Conservation (phyloP, 2,113 vertebrate genomes). For the Hydropotes inermis region DNA sequence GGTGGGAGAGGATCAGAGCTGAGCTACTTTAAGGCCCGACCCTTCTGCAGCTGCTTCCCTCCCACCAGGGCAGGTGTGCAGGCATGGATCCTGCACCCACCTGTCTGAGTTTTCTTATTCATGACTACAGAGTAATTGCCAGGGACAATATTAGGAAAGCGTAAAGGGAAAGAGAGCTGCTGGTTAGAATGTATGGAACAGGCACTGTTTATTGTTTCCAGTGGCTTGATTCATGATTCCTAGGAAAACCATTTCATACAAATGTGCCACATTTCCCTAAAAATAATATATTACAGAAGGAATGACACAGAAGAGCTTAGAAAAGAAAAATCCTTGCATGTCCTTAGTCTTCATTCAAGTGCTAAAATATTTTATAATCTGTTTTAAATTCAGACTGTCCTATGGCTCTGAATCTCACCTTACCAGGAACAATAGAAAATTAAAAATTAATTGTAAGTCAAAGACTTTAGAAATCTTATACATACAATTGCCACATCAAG, state of each 20-base stretch:
- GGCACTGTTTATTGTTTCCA: background rate
- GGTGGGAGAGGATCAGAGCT: background rate
- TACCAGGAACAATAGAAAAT: background rate
- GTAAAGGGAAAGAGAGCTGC: background rate
- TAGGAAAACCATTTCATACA: background rate
- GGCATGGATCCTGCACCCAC: background rate
- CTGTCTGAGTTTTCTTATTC: background rate
- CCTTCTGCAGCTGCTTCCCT: background rate
- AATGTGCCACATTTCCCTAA: background rate
- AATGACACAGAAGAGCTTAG: background rate
- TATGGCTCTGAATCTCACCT: background rate
- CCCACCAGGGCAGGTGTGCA: background rate
- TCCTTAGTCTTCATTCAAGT: background rate
- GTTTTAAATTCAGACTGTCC: background rate
- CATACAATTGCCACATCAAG: background rate
- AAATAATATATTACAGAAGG: background rate
- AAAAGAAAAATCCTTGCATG: background rate
- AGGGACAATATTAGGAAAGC: background rate
- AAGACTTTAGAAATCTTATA: background rate
- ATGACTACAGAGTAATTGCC: background rate
- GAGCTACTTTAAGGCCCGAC: background rate
- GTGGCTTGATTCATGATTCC: background rate
- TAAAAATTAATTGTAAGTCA: background rate
- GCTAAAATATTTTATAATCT: background rate
- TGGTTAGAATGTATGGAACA: background rate